Conservation (phyloP, 2,797 vertebrate genomes). For the Myiothlypis coronata region DNA sequence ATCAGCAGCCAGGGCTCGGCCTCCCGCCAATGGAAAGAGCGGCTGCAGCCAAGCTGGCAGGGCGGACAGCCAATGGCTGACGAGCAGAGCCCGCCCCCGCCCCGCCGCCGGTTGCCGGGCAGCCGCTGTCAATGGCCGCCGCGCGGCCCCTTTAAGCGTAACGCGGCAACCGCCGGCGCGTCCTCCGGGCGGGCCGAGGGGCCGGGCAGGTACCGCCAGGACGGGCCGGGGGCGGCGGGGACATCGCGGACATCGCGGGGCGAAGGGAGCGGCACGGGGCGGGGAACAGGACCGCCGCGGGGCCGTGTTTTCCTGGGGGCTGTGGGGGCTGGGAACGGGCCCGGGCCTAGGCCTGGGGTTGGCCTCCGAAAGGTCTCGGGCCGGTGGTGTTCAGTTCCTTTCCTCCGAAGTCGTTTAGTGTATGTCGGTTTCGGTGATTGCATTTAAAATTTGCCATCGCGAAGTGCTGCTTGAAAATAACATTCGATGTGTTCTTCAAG, state of each 20-base stretch:
- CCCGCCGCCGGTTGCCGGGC: slow-evolving; percentile 60
- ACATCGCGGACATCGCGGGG: too few species aligned
- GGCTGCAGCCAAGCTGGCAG: accelerated
- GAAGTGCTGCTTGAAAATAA: not conserved
- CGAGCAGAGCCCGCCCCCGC: not conserved
- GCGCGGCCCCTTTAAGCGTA: slow-evolving; percentile 43
- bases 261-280: not conserved
- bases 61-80: not conserved
- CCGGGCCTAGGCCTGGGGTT: not conserved
- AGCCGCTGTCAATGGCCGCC: slow-evolving; percentile 32
- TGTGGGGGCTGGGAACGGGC: not conserved
- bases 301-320: not conserved
- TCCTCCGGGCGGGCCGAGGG: not conserved
- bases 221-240: not conserved
- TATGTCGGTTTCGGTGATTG: not conserved
- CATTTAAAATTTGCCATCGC: not conserved
- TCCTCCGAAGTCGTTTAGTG: not conserved
- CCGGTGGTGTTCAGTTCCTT: accelerated
- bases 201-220: not conserved
- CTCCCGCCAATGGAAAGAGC: not conserved
- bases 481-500: accelerated
- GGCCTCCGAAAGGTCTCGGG: not conserved
- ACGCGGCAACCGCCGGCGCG: not conserved
- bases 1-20: not conserved
- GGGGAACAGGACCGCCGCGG: too few species aligned